A percentile compares a stretch with the other conserved stretches of the same genome.
phyloP scores from a whole-genome alignment of 2,888 invertebrate genomes.

The Anthrax anthrax region DNA sequence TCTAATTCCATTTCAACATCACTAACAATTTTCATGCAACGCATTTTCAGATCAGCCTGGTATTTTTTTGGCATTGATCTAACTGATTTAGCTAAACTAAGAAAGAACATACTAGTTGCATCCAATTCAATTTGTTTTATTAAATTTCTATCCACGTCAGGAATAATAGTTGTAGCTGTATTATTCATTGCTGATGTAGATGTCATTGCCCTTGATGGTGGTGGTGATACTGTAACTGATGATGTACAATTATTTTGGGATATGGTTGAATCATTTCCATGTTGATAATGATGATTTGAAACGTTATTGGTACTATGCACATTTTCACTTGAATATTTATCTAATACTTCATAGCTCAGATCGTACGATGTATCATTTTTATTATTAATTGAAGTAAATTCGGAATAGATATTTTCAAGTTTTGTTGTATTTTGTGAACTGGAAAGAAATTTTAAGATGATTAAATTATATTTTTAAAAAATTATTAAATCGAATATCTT shows the following conservation, averaged over 20 bases:
- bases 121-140: conserved; percentile 21
- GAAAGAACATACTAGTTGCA: conserved; percentile 29
- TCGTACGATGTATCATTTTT: conserved; percentile 6
- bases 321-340: conserved; percentile 8
- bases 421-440: neutral
- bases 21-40: conserved; percentile 32
- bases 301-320: neutral
- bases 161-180: neutral
- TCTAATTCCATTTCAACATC: conserved; percentile 32
- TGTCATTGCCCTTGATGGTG: too few relatives aligned
- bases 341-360: conserved; percentile 9
- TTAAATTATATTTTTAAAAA: neutral
- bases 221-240: too few relatives aligned
- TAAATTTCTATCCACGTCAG: neutral
- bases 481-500: neutral
- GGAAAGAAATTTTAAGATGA: conserved; percentile 1
- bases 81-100: conserved; percentile 30
- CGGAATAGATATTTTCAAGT: neutral
- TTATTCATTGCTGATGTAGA: neutral
- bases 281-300: too few relatives aligned
- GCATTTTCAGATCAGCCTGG: conserved; percentile 31
- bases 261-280: neutral
- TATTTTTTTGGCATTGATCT: conserved; percentile 31
- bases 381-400: neutral
- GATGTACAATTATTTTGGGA: neutral